Evolutionary conservation across 2,797 vertebrate genomes (phyloP).

Genomic region (Catharus ustulatus): DNA sequence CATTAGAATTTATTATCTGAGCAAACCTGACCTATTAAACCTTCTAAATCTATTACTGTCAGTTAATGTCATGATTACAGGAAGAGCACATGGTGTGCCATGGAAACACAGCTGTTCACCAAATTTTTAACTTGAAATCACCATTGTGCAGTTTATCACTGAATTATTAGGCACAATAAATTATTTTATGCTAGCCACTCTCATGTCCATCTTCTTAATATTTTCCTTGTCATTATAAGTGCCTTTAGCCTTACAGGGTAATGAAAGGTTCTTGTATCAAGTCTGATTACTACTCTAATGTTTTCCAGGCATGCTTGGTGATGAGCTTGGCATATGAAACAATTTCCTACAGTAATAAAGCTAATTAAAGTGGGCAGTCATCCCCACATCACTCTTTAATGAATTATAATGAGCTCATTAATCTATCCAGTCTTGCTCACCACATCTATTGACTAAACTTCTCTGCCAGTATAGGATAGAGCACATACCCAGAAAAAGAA

Average conservation of each 20-base stretch:
- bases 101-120: conserved; percentile 30
- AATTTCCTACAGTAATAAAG: conserved; percentile 81
- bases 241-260: conserved; percentile 64
- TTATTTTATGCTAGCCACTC: conserved; percentile 27
- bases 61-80: conserved; percentile 56
- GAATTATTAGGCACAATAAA: conserved; percentile 52
- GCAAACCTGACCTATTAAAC: conserved; percentile 60
- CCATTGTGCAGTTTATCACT: conserved; percentile 36
- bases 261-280: conserved; percentile 70
- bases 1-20: conserved; percentile 62
- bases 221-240: conserved; percentile 54
- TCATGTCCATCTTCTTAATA: conserved; percentile 54
- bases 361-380: conserved; percentile 82
- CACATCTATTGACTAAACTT: conserved; percentile 50
- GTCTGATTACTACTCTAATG: conserved; percentile 71
- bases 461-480: not conserved
- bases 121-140: conserved; percentile 2
- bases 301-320: conserved; percentile 76
- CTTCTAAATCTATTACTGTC: conserved; percentile 58
- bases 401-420: conserved; percentile 81
- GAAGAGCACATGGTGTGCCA: not conserved
- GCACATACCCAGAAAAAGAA: conserved; percentile 17
- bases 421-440: conserved; percentile 63
- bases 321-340: conserved; percentile 78
- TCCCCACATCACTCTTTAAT: conserved; percentile 77